phyloP scores from a whole-genome alignment of 2,888 invertebrate genomes.

The Megamerina dolium region DNA sequence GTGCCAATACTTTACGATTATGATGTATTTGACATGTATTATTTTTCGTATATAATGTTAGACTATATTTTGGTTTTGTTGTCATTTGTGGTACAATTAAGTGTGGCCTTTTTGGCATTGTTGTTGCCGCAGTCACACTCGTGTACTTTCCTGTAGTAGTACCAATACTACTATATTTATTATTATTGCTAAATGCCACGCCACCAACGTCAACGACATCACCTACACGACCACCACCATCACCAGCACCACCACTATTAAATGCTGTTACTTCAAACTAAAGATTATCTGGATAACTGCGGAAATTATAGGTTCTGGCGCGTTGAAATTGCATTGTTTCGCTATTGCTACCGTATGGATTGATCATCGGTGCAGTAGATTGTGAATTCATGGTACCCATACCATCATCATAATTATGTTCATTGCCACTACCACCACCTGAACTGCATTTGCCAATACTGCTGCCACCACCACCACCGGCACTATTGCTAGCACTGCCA shows the following conservation, averaged over 20 bases:
- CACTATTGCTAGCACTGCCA: conserved; percentile 27
- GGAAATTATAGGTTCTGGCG: conserved; percentile 47
- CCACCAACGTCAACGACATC: conserved; percentile 6
- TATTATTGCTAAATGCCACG: not conserved
- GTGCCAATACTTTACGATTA: conserved; percentile 12
- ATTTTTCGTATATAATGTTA: conserved; percentile 26
- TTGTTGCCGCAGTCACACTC: conserved; percentile 24
- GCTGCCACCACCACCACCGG: conserved; percentile 31
- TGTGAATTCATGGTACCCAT: conserved; percentile 48
- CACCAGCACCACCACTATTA: conserved; percentile 7
- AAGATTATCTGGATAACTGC: conserved; percentile 48
- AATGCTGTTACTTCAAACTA: conserved; percentile 39
- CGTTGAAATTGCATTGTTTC: conserved; percentile 44
- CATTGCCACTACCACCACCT: conserved; percentile 20
- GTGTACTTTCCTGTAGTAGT: conserved; percentile 3
- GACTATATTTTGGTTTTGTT: conserved; percentile 31
- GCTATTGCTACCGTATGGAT: conserved; percentile 22
- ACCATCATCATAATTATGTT: conserved; percentile 40
- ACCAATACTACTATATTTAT: not conserved
- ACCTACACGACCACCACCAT: conserved; percentile 4
- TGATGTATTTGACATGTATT: conserved; percentile 20
- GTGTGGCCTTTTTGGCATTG: conserved; percentile 32
- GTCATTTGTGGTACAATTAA: conserved; percentile 18
- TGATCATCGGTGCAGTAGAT: conserved; percentile 46
- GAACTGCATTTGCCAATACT: conserved; percentile 16